A percentile compares a stretch with the other conserved stretches of the same genome.
Evolutionary conservation across 2,888 invertebrate species (phyloP).

Genomic region (Netelia melanura): DNA sequence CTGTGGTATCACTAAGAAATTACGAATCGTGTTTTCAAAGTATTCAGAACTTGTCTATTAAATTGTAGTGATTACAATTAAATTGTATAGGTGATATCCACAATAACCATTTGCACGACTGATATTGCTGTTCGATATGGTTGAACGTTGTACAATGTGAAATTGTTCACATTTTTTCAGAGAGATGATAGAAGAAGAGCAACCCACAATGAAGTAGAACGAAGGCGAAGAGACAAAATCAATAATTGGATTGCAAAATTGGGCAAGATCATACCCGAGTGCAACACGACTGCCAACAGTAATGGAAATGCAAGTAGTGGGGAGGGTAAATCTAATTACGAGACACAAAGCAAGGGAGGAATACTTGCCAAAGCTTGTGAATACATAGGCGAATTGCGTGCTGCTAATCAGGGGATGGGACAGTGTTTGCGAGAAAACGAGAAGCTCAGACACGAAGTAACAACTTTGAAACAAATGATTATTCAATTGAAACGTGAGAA

Average conservation of each 20-base stretch:
- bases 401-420: constrained; percentile 90
- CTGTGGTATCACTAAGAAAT: too few relatives aligned
- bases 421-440: constrained; percentile 90
- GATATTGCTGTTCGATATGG: too few relatives aligned
- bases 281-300: constrained; percentile 78
- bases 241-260: constrained; percentile 98
- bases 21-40: not conserved
- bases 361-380: constrained; percentile 98
- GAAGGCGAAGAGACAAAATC: constrained; percentile 97
- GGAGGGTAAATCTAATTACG: constrained; percentile 83
- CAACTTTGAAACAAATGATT: constrained; percentile 90
- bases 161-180: constrained; percentile 83
- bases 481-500: constrained; percentile 92
- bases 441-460: constrained; percentile 89
- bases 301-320: constrained; percentile 79
- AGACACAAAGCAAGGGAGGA: constrained; percentile 93
- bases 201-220: constrained; percentile 98
- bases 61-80: not conserved
- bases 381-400: constrained; percentile 94
- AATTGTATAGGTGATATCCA: not conserved
- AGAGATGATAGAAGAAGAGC: constrained; percentile 95
- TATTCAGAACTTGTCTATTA: not conserved
- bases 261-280: constrained; percentile 95
- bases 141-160: too few relatives aligned
- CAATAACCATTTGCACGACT: too few relatives aligned